These are phyloP conservation scores for Cepaea hortensis DNA, from an alignment of 2,888 invertebrate genomes.

Conservation along the genomic window DNA sequence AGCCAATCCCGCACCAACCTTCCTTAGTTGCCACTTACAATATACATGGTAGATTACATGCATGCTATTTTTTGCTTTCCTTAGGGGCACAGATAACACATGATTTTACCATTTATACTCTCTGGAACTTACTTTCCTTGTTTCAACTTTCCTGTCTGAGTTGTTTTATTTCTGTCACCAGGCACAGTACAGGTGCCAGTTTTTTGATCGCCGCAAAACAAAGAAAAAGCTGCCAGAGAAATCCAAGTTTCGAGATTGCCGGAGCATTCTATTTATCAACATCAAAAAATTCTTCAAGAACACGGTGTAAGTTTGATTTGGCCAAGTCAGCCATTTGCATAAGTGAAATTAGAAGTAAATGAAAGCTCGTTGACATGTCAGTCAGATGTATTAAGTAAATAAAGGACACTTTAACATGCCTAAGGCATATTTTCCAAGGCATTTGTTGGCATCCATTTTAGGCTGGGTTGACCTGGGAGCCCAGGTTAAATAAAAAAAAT, in stretches of 20 bases:
- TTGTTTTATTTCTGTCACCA: neutral
- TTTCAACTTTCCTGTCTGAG: neutral
- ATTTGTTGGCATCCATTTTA: too few relatives aligned
- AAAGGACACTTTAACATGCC: too few relatives aligned
- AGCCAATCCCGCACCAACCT: too few relatives aligned
- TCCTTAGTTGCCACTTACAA: neutral
- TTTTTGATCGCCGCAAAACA: conserved; percentile 38
- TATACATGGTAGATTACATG: neutral
- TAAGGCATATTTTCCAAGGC: too few relatives aligned
- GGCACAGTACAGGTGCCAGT: conserved; percentile 46
- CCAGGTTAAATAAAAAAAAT: too few relatives aligned
- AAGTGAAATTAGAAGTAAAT: neutral
- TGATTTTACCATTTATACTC: neutral
- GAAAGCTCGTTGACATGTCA: neutral
- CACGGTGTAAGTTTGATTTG: conserved; percentile 34
- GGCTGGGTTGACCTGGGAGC: too few relatives aligned
- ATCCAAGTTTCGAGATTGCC: conserved; percentile 41
- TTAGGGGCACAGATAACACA: too few relatives aligned
- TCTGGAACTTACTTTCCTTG: too few relatives aligned
- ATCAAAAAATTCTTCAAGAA: conserved; percentile 41
- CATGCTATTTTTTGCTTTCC: neutral
- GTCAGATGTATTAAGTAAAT: neutral
- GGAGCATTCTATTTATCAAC: conserved; percentile 39
- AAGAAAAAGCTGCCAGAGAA: conserved; percentile 40
- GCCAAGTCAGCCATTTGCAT: neutral